Evolutionary conservation across 2,113 vertebrate genomes (phyloP), one percentile per base, ranked within the genome.

Genomic region (Poicephalus meyeri): DNA sequence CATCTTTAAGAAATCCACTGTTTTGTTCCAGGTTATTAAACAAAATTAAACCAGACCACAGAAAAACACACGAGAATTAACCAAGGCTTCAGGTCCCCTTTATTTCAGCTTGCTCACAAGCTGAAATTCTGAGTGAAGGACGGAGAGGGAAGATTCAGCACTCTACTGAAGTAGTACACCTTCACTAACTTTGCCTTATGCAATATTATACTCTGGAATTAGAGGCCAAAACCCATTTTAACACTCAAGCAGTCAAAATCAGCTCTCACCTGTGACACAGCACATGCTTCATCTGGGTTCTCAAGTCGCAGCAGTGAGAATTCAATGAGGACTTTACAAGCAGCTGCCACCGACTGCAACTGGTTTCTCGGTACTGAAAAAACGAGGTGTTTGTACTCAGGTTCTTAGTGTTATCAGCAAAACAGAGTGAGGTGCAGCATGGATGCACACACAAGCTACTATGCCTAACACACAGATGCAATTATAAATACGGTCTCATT

Each of bases 301-400:
- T 99, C 99, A 87, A 99, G 98, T 11, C 99, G 98, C 86, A 99
- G 97, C 69, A 99, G 97, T 17, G 99, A 99, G 97, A 99, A 99
- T 73, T 99, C 99, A 88, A 99, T 99, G 97, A 99, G 97, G 87
- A 99, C 99, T 98, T 99, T 99, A 97, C 99, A 99, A 9, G 99
- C 99, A 58, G 99, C 98, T 69, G 99, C 99, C 91, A 99, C 99
- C 0, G 99, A 99, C 93, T 99, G 99, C 97, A 99, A 77, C 66
- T 99, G 99, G 97, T 99, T 99, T 88, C 99, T 98, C 26, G 99
- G 99, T 97, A 99, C 99, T 99, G 92, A 55, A 89, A 97, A 96
- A 86, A 66, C 25, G 84, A 95, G 53, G 93, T 18, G 35, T 4
- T 73, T 11, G 5, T 4, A 82, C 16, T 97, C 72, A 78, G 69